Conservation (phyloP, 2,113 vertebrate genomes). For the Pteronura brasiliensis region DNA sequence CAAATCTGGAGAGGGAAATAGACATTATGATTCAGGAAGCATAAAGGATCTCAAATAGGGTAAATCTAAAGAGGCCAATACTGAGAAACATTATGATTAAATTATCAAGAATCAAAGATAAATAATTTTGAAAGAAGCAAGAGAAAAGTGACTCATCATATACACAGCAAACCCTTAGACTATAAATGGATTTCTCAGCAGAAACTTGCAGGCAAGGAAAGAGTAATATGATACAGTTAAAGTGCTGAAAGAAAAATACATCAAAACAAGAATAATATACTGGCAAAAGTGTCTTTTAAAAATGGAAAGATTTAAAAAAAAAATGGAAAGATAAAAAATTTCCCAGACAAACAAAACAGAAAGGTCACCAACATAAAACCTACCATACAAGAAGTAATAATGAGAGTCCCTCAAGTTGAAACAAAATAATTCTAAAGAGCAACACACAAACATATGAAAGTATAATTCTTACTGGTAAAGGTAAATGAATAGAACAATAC, state of each 20-base stretch:
- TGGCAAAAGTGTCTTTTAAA: not conserved
- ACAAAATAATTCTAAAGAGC: not conserved
- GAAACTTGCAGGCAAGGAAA: not conserved
- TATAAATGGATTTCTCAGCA: not conserved
- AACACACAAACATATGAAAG: not conserved
- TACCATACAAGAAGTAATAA: not conserved
- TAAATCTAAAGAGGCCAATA: not conserved
- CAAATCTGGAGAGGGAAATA: not conserved
- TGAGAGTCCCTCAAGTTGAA: not conserved
- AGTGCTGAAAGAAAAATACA: not conserved
- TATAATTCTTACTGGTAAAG: not conserved
- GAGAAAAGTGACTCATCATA: not conserved
- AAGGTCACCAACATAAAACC: not conserved
- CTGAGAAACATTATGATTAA: not conserved
- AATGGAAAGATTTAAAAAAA: not conserved
- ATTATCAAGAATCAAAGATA: not conserved
- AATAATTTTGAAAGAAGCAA: not conserved
- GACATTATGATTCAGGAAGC: not conserved
- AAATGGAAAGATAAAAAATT: not conserved
- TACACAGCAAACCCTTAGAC: not conserved
- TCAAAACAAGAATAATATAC: too few species aligned
- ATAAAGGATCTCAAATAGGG: not conserved
- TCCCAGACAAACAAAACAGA: not conserved
- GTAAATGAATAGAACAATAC: not conserved
- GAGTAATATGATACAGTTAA: not conserved